Conservation (phyloP, 2,888 invertebrate species). For the Tiliacea aurago region DNA sequence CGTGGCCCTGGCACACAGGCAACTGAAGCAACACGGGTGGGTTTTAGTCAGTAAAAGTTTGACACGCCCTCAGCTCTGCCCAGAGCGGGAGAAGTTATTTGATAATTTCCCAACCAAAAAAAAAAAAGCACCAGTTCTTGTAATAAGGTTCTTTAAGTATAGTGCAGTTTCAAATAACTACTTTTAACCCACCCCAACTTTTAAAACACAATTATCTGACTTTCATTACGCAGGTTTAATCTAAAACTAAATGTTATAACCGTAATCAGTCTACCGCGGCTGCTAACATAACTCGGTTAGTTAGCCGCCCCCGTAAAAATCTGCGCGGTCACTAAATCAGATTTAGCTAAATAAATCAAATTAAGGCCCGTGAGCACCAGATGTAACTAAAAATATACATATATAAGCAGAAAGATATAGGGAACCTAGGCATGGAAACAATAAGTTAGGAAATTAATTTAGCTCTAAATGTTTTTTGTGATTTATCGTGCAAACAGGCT, state of each 20-base stretch:
- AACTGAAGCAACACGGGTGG: no score
- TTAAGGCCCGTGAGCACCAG: neutral
- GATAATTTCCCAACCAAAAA: no score
- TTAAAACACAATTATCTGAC: neutral
- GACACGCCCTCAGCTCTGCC: no score
- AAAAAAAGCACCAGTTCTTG: no score
- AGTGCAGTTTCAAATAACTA: neutral
- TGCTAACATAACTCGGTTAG: conserved; percentile 36
- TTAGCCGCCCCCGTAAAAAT: neutral
- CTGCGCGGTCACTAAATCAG: conserved; percentile 17
- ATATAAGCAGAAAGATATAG: neutral
- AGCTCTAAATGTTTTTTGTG: neutral
- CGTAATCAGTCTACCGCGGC: conserved; percentile 22
- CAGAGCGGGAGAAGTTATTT: no score
- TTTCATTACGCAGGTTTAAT: conserved; percentile 24
- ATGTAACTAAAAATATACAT: neutral
- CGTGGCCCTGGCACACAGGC: no score
- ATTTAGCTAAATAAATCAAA: conserved; percentile 31
- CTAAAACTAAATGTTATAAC: conserved; percentile 31
- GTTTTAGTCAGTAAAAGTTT: no score
- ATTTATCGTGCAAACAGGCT: neutral
- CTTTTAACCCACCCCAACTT: neutral
- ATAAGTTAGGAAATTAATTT: neutral
- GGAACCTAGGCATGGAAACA: neutral
- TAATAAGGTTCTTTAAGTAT: neutral